Evolutionary conservation across 2,797 vertebrate genomes (phyloP), one percentile per base, ranked within the genome.

Genomic region (Hybognathus amarus): DNA sequence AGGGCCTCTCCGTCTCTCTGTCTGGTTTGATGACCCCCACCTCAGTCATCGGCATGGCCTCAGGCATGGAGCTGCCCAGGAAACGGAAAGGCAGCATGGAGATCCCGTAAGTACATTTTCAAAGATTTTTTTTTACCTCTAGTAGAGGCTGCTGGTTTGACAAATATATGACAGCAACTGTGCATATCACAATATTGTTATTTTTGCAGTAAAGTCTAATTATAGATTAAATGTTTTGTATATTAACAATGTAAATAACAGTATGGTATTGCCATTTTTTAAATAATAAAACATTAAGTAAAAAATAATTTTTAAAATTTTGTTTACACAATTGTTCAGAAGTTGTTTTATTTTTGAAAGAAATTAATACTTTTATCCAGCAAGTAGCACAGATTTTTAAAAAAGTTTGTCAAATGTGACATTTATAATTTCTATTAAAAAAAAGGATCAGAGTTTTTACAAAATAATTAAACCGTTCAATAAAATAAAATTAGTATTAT

Each of bases 61-160:
- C 94, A 73, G 94, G 79, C 86, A 88, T 92, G 80, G 97, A 97
- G 85, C 93, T 96, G 88, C 94, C 96, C 22, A 93, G 96, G 87
- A 99, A 99, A 86, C 94, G 96, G 81, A 97, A 96, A 90, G 94
- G 94, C 87, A 97, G 96, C 87, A 94, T 93, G 13, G 97, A 98
- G 82, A 95, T 91, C 88, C 95, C 93, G 97, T 89, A 42, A 79
- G 88, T 75, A 61, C 4, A 73, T 66, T 59, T 42, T 30, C 1
- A 1, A 7, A 18, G 24, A 12, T 24, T 27, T 12, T 22, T 40
- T 56, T 54, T 59, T 24, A 5, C 59, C 2, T 24, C 36, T 40
- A 76, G n/a, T 76, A 59, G 22, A 11, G 47, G 47, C 52, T 24
- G 52, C 33, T 8, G 1, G 11, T 54, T 74, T 54, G 47, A 54